Base-by-base conservation (phyloP, 2,888 invertebrate genomes). In the Papilio demoleus region DNA sequence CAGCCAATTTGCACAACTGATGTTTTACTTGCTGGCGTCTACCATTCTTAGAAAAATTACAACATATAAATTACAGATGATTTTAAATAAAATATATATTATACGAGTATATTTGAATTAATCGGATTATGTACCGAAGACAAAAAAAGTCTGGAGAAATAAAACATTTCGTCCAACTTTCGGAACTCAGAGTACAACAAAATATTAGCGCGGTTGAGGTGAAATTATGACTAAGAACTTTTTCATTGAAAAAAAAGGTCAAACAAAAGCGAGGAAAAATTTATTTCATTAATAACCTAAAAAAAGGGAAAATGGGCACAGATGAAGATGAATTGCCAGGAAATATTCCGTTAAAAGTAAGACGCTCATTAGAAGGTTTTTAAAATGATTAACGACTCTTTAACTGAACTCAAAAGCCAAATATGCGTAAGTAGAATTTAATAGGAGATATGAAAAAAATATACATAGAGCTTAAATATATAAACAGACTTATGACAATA, bases 281-380 rank as follows among this genome's bases (percentile, higher is more conserved):
- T 36, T 6, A 38, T 61, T 61, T 61, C 50, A 53, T 67, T 61
- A 53, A 61, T 67, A 40, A 59, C 56, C 38, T 22, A 9, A 31
- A 56, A 53, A 42, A 50, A 40, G 27, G 27, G 61, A 50, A 60
- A 53, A 61, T 14, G 40, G 34, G 67, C 12, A 61, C 60, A 50
- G 61, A 61, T 67, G 60, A 61, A 67, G 61, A 67, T 67, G 61
- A 67, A 67, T 67, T 61, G 50, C 50, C 14, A 38, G n/a, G 27
- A 61, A 53, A 53, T 53, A 61, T 53, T 19, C 61, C 24, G 60
- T 24, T 50, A 22, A 61, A 67, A 40, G 50, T 61, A 31, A 50
- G 27, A 60, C 24, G 42, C 47, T 59, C 59, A 53, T 47, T 66
- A 60, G 36, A 66, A 22, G n/a, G 17, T 59, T 59, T 66, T 47